Percentiles rank a stretch among this genome's conserved stretches.
phyloP scores from a whole-genome alignment of 2,888 invertebrate genomes.

The Heteropelma amictum region DNA sequence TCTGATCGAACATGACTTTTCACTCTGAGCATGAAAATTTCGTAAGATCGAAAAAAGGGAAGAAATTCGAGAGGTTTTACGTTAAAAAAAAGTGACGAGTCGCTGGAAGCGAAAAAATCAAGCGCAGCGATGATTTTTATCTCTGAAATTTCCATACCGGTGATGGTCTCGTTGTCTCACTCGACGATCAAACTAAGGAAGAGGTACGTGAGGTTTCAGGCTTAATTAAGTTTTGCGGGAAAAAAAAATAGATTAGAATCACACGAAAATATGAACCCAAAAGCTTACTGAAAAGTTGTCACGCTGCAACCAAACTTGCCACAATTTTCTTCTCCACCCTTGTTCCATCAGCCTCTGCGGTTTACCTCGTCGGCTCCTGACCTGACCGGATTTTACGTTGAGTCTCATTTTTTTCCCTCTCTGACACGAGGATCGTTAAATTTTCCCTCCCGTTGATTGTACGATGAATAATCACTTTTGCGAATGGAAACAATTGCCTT shows the following conservation, averaged over 20 bases:
- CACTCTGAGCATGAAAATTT: not conserved
- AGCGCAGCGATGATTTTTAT: too few relatives aligned
- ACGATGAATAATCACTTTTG: too few relatives aligned
- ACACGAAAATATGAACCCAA: constrained; percentile 46
- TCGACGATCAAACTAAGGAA: too few relatives aligned
- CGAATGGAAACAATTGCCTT: too few relatives aligned
- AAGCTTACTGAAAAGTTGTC: constrained; percentile 2
- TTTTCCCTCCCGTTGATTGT: too few relatives aligned
- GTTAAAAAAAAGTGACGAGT: not conserved
- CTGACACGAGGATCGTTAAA: constrained; percentile 5
- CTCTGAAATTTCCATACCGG: too few relatives aligned
- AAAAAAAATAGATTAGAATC: constrained; percentile 43
- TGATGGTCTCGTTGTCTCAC: too few relatives aligned
- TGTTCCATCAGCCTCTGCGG: constrained; percentile 43
- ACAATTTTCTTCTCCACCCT: constrained; percentile 11
- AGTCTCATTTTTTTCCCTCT: not conserved
- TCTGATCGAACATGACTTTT: too few relatives aligned
- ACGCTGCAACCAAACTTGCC: not conserved
- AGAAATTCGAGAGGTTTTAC: not conserved
- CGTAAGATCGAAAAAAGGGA: not conserved
- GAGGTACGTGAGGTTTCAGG: not conserved
- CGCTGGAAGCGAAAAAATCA: not conserved
- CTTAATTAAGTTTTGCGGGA: constrained; percentile 44
- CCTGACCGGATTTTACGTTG: constrained; percentile 29
- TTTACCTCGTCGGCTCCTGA: constrained; percentile 11